Conservation (phyloP, 1,140 invertebrate species). For the Drosophila parvula region DNA sequence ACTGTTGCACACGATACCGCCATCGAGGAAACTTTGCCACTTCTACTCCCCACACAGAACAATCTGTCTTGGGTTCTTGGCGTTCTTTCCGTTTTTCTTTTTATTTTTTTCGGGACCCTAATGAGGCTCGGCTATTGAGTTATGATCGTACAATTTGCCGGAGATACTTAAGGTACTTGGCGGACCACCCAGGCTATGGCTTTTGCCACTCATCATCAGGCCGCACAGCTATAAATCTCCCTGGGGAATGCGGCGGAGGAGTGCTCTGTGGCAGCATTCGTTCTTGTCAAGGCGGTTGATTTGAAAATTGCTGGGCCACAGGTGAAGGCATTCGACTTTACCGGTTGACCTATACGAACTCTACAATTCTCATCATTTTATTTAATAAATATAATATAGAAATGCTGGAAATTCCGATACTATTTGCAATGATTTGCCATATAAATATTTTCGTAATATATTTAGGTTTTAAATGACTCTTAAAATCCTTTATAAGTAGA, state of each 20-base stretch:
- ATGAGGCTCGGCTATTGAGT: slow-evolving; percentile 71
- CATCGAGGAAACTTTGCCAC: slow-evolving; percentile 39
- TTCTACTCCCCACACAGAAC: slow-evolving; percentile 13
- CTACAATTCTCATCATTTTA: not conserved
- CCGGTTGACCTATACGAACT: slow-evolving; percentile 4
- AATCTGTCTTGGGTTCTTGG: slow-evolving; percentile 39
- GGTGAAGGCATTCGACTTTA: slow-evolving; percentile 16
- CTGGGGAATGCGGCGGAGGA: slow-evolving; percentile 31
- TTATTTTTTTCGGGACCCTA: slow-evolving; percentile 46
- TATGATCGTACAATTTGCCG: slow-evolving; percentile 64
- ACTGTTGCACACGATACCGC: slow-evolving; percentile 63
- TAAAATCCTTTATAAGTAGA: not conserved
- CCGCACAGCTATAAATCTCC: slow-evolving; percentile 37
- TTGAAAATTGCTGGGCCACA: slow-evolving; percentile 32
- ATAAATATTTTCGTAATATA: not conserved
- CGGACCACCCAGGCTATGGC: slow-evolving; percentile 47
- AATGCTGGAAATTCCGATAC: not conserved
- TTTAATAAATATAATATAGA: not conserved
- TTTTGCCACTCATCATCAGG: slow-evolving; percentile 51
- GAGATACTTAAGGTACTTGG: slow-evolving; percentile 46
- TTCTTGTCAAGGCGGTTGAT: slow-evolving; percentile 33
- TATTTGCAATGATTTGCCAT: not conserved
- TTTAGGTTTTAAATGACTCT: not conserved
- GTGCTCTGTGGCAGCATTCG: slow-evolving; percentile 25
- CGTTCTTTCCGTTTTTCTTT: not conserved